Conservation (phyloP, 2,797 vertebrate species). For the Acrocephalus scirpaceus region DNA sequence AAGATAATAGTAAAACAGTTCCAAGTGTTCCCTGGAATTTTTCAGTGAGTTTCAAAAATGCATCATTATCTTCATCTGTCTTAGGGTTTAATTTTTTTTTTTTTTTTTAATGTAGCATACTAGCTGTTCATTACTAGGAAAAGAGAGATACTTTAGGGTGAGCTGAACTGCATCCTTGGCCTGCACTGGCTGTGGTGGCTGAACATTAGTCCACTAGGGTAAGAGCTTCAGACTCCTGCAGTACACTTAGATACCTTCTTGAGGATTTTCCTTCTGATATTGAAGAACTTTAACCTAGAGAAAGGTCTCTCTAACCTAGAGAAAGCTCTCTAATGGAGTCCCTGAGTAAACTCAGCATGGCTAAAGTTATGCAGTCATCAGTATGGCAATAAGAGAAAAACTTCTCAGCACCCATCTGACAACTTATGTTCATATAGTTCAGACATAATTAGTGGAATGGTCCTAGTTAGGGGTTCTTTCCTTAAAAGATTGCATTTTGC, state of each 20-base stretch:
- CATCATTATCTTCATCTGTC: neutral
- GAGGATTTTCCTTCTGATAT: neutral
- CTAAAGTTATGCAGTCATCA: neutral
- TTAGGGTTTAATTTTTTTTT: neutral
- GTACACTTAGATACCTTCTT: neutral
- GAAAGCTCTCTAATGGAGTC: neutral
- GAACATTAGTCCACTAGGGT: neutral
- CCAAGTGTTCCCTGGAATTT: neutral
- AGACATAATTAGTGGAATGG: neutral
- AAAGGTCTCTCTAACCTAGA: neutral
- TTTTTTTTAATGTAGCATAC: neutral
- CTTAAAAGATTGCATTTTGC: neutral
- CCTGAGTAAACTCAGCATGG: neutral
- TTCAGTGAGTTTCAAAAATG: neutral
- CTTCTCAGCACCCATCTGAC: neutral
- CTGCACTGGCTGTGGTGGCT: neutral
- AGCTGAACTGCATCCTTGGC: neutral
- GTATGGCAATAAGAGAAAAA: neutral
- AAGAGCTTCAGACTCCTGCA: neutral
- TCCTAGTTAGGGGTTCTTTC: neutral
- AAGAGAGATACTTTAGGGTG: neutral
- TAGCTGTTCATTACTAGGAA: neutral
- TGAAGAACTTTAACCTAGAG: neutral
- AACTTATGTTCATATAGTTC: neutral
- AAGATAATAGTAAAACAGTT: neutral